A percentile compares a stretch with the other conserved stretches of the same genome.
Evolutionary conservation across 2,113 vertebrate genomes (phyloP).

Genomic region (Callipepla squamata): DNA sequence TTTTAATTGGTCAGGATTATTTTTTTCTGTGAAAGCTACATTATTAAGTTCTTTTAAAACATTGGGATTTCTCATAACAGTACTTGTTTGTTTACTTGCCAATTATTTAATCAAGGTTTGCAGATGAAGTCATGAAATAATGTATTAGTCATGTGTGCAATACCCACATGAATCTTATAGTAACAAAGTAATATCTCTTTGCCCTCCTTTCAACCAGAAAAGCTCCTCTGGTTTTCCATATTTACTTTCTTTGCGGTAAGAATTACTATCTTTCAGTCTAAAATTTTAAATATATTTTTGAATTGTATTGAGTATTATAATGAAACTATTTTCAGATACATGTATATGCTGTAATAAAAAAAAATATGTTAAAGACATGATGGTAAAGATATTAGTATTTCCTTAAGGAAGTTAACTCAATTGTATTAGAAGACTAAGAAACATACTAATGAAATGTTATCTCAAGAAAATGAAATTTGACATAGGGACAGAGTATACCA

Average conservation of each 20-base stretch:
- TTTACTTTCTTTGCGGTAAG: fast-evolving
- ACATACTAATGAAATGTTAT: neutral
- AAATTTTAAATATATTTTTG: neutral
- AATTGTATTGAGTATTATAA: neutral
- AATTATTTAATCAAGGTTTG: neutral
- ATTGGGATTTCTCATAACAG: neutral
- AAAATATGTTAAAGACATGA: neutral
- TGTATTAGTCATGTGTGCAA: neutral
- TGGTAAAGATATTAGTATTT: neutral
- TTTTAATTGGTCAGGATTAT: neutral
- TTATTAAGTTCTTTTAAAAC: neutral
- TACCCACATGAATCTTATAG: neutral
- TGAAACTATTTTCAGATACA: neutral
- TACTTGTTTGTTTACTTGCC: neutral
- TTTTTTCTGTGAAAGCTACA: neutral
- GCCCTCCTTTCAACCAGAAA: neutral
- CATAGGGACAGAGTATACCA: neutral
- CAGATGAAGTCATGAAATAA: neutral
- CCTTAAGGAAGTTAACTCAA: neutral
- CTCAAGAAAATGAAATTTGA: neutral
- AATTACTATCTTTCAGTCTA: neutral
- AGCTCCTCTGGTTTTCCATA: neutral
- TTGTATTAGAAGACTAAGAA: neutral
- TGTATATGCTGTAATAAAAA: neutral
- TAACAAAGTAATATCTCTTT: neutral